Evolutionary conservation across 2,113 vertebrate species (phyloP), one percentile per base, ranked within the genome.

Genomic region (Corythoichthys intestinalis): DNA sequence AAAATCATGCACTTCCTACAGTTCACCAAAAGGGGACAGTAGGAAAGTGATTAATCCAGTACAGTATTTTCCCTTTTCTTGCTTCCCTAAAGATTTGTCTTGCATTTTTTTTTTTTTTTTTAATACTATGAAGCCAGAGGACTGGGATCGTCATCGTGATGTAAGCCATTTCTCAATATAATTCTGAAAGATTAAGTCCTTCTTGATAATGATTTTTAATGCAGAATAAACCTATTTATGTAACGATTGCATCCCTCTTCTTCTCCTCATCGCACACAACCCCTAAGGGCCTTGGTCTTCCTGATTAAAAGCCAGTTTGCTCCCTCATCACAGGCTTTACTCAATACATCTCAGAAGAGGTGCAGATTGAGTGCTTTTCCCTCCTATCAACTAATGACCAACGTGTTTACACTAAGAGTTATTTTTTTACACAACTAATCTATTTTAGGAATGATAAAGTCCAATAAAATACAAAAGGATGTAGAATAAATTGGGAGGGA

Each of bases 111-210:
- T 28, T 28, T 28, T 28, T 28, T 28, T 28, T 28, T 28, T 28
- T 28, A 28, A 37, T 11, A 39, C 59, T 66, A 68, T 60, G 20
- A 70, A 70, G 65, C 20, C 57, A 70, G 83, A 78, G 72, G 74
- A 73, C 78, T 70, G 57, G 46, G 15, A 84, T 81, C 71, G 37
- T 67, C 60, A 57, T 57, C 39, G 58, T 79, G 74, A 88, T 75
- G 75, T 83, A 84, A 89, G 70, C 65, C n/a, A 62, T 73, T 85
- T 76, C 84, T 82, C 83, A 87, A 87, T 76, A 85, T 85, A 86
- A 77, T 60, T 73, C 72, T 76, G 76, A 80, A 54, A 73, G 85
- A 87, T 86, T 74, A 83, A 79, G 57, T 81, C 63, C 67, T 39
- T n/a, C 73, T 66, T 65, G 66, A 58, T 74, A 69, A 85, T 85